Percentiles rank a stretch among this genome's conserved stretches.
phyloP scores from a whole-genome alignment of 2,113 vertebrate species.

The Nannobrachium achirus region DNA sequence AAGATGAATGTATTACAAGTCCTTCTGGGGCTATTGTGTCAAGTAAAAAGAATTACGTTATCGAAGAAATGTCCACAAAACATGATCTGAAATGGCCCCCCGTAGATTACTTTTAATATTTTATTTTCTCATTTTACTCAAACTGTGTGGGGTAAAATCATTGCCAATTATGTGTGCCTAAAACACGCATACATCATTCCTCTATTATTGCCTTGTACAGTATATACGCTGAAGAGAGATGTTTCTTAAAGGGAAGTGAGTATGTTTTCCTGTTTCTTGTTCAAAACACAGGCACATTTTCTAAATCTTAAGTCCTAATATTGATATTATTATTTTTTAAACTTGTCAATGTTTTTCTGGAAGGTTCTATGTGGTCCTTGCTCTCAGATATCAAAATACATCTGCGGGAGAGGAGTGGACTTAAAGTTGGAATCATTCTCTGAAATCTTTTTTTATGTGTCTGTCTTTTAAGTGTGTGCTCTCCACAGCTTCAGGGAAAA shows the following conservation, averaged over 20 bases:
- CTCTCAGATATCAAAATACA: neutral
- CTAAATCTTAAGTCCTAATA: slow-evolving; percentile 42
- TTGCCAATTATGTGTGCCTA: slow-evolving; percentile 59
- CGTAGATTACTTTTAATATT: neutral
- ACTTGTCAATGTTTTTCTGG: slow-evolving; percentile 21
- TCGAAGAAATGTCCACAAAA: slow-evolving; percentile 3
- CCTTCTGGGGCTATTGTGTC: neutral
- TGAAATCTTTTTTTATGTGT: neutral
- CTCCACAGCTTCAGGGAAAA: slow-evolving; percentile 1
- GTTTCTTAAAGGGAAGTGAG: slow-evolving; percentile 61
- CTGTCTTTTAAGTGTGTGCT: slow-evolving; percentile 5
- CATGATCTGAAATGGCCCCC: slow-evolving; percentile 1
- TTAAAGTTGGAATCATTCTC: slow-evolving; percentile 10
- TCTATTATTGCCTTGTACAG: slow-evolving; percentile 50
- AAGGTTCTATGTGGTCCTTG: slow-evolving; percentile 2
- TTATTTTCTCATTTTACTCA: slow-evolving; percentile 6
- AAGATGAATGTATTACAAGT: slow-evolving; percentile 59
- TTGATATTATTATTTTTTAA: slow-evolving; percentile 19
- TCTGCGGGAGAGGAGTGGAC: slow-evolving; percentile 31
- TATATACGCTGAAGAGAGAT: slow-evolving; percentile 33
- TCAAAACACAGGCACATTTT: slow-evolving; percentile 50
- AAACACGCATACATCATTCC: slow-evolving; percentile 26
- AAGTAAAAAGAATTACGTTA: neutral
- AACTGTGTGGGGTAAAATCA: slow-evolving; percentile 6
- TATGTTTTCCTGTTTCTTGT: slow-evolving; percentile 14